phyloP scores from a whole-genome alignment of 2,888 invertebrate genomes.

The Papilio protenor region DNA sequence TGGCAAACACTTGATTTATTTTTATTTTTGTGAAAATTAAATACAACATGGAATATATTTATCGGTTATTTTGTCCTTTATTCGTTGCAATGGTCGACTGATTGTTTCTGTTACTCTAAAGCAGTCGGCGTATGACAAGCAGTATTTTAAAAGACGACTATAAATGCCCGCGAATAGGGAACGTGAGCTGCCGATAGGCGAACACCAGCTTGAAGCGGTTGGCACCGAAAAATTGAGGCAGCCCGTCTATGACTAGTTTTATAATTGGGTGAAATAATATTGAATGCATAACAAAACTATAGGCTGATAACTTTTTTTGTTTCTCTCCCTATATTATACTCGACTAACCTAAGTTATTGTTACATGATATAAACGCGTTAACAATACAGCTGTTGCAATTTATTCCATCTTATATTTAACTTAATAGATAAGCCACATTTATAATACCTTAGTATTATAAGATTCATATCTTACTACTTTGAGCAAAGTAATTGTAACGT shows the following conservation, averaged over 20 bases:
- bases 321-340: neutral
- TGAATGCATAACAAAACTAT: neutral
- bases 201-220: neutral
- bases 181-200: too few species aligned
- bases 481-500: neutral
- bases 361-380: neutral
- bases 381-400: slow-evolving; percentile 26
- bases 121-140: neutral
- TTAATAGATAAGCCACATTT: neutral
- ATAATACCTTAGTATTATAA: slow-evolving; percentile 22
- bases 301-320: neutral
- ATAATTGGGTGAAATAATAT: neutral
- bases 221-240: neutral
- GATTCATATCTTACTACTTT: slow-evolving; percentile 32
- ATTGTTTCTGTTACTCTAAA: neutral
- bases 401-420: neutral
- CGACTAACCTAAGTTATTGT: neutral
- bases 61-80: neutral
- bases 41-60: slow-evolving; percentile 1
- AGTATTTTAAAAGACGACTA: too few species aligned
- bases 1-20: slow-evolving; percentile 47
- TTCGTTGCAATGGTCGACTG: neutral
- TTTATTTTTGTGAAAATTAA: slow-evolving; percentile 19
- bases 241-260: neutral
- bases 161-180: too few species aligned